Base-by-base conservation (phyloP, 2,797 vertebrate species). In the Lycodopsis pacificus region DNA sequence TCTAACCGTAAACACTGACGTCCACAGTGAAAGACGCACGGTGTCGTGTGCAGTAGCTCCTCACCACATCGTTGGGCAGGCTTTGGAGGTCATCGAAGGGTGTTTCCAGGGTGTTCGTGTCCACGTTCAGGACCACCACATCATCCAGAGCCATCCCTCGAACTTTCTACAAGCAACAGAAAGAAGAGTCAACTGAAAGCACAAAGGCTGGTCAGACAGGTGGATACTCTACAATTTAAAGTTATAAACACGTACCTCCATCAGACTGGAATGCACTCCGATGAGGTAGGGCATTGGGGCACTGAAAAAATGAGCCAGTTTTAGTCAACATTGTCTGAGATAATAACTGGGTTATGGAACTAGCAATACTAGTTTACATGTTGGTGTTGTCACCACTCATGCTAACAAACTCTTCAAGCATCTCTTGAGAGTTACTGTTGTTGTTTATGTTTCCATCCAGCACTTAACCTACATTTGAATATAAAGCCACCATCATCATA, bases 231-330 rank as follows among this genome's bases (percentile, higher is more conserved):
- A 17, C n/a, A 5, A 3, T 54, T 22, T 25, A 17, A 76, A 54
- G 32, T 1, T 40, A 32, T 9, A 63, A 6, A 76, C 63, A 91
- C 96, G 92, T 96, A 99, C 98, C 96, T 99, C 98, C 96, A 99
- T 98, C 90, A 99, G 91, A 93, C 98, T 99, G 93, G 97, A 95
- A 94, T 99, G 98, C 51, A 99, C 96, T 95, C 98, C 98, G 83
- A 99, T 99, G 91, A 99, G 98, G 95, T 98, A 99, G 81, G 98
- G 98, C 98, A 99, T 99, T 40, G 98, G 98, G 82, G 98, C 98
- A 88, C 98, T 99, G 95, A 40, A 87, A 94, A 88, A 86, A 91
- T 93, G 51, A 95, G 3, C 1, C 13, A 81, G 12, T 79, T n/a
- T 42, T 19, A 67, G 22, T 59, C 19, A 51, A 49, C 15, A 9